Conservation (phyloP, 2,888 invertebrate genomes). For the Harmothoe impar region DNA sequence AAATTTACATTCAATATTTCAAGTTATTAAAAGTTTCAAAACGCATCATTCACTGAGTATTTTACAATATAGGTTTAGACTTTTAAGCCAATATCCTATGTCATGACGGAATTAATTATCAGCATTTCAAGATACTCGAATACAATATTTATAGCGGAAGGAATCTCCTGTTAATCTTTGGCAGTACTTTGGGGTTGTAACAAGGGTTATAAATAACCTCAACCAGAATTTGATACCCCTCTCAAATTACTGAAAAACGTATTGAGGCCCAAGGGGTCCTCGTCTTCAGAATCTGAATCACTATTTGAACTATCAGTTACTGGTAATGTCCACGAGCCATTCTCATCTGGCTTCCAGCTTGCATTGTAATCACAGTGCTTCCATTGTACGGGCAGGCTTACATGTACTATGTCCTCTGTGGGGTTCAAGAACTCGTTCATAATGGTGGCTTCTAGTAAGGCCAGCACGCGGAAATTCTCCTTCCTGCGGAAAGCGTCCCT, state of each 20-base stretch:
- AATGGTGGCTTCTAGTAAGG: not conserved
- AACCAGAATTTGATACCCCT: not conserved
- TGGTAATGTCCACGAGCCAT: not conserved
- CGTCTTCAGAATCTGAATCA: not conserved
- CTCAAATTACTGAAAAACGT: not conserved
- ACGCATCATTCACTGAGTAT: too few species aligned
- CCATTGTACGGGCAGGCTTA: not conserved
- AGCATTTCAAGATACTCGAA: too few species aligned
- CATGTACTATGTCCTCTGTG: too few species aligned
- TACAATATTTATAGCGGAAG: too few species aligned
- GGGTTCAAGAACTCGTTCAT: constrained; percentile 15
- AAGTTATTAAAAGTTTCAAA: too few species aligned
- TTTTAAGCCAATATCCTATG: too few species aligned
- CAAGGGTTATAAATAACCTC: too few species aligned
- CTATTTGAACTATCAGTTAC: not conserved
- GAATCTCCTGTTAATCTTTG: too few species aligned
- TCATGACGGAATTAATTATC: too few species aligned
- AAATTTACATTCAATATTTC: too few species aligned
- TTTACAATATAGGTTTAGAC: too few species aligned
- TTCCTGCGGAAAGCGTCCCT: not conserved
- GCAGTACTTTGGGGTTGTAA: too few species aligned
- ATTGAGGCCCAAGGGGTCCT: not conserved
- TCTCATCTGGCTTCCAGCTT: not conserved
- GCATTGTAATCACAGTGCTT: not conserved
- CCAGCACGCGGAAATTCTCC: not conserved